Percentiles rank a stretch among this genome's conserved stretches.
Evolutionary conservation across 2,888 invertebrate genomes (phyloP).

Genomic region (Eutolmus rufibarbis): DNA sequence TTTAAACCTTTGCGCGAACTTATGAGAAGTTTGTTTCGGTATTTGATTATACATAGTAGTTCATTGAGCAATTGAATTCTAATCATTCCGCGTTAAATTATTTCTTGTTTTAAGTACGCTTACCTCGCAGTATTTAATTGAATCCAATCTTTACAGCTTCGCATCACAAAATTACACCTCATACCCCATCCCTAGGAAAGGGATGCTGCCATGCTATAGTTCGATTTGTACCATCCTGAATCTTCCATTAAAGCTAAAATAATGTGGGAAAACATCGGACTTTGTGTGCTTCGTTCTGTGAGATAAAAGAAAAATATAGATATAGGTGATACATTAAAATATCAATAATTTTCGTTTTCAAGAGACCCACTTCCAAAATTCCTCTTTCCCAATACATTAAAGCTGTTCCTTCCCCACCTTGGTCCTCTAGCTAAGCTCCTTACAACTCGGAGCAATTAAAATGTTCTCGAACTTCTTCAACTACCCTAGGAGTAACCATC

Average conservation of each 20-base stretch:
- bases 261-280: slow-evolving; percentile 93
- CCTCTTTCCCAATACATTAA: slow-evolving; percentile 99
- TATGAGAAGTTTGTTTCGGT: no score
- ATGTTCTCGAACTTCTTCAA: slow-evolving; percentile 83
- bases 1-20: no score
- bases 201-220: slow-evolving; percentile 86
- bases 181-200: slow-evolving; percentile 90
- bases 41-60: not conserved
- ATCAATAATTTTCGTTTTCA: not conserved
- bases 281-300: slow-evolving; percentile 97
- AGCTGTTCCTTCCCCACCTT: slow-evolving; percentile 96
- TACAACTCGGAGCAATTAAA: slow-evolving; percentile 88
- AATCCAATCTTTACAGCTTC: slow-evolving; percentile 98
- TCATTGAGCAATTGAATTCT: not conserved
- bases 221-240: slow-evolving; percentile 95
- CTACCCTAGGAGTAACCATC: slow-evolving; percentile 91
- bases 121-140: slow-evolving; percentile 75
- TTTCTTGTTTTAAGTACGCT: slow-evolving; percentile 11
- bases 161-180: slow-evolving; percentile 93
- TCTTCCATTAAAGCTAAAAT: slow-evolving; percentile 98
- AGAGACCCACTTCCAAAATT: slow-evolving; percentile 86
- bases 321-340: not conserved
- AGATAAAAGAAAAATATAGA: not conserved
- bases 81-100: not conserved
- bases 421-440: slow-evolving; percentile 97